Percentiles rank a stretch among this genome's conserved stretches.
These are phyloP conservation scores for Dicrurus megarhynchus DNA, from an alignment of 2,113 vertebrate genomes.

Conservation along the genomic window DNA sequence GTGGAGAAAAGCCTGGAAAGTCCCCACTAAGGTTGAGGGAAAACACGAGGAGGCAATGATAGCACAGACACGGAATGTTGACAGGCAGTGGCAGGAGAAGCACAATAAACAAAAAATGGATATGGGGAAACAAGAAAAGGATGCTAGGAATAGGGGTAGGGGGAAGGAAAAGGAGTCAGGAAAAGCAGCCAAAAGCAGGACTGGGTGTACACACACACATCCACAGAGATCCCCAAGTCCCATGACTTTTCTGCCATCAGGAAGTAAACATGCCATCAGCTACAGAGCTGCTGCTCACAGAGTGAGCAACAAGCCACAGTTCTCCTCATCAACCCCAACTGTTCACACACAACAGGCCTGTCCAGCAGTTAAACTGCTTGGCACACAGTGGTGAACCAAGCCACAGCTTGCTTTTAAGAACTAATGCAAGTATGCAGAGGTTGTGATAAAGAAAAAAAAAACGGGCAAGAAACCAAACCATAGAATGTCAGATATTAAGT, in stretches of 20 bases:
- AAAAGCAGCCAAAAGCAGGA: background rate
- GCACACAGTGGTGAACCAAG: background rate
- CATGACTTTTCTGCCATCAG: background rate
- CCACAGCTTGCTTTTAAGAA: background rate
- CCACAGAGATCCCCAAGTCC: background rate
- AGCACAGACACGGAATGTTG: fast-evolving
- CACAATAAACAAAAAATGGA: background rate
- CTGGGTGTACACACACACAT: background rate
- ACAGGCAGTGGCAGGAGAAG: background rate
- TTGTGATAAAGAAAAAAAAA: background rate
- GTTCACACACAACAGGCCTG: background rate
- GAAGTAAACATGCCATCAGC: background rate
- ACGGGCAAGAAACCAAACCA: background rate
- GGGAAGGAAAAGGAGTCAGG: background rate
- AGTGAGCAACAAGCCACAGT: background rate
- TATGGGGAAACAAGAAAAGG: background rate
- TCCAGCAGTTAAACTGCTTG: background rate
- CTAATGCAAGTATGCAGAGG: background rate
- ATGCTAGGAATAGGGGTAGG: background rate
- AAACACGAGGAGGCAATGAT: background rate
- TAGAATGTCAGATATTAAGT: background rate
- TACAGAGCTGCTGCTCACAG: background rate
- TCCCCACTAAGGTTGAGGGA: background rate
- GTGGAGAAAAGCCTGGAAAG: background rate
- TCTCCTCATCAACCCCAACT: background rate